phyloP scores from a whole-genome alignment of 2,113 vertebrate genomes.

The Calidris pygmaea region DNA sequence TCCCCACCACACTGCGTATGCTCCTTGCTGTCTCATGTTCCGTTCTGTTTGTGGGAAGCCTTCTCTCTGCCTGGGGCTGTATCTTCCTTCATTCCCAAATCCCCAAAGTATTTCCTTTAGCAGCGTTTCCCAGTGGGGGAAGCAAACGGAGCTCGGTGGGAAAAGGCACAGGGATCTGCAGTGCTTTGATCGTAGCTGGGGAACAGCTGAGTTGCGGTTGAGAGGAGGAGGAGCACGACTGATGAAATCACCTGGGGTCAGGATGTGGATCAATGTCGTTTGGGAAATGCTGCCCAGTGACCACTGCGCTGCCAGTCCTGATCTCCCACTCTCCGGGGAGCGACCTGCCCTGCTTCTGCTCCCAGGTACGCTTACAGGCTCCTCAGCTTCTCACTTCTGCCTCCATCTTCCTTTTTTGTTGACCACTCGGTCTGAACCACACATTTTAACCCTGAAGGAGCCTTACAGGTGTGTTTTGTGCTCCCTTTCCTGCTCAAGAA shows the following conservation, averaged over 20 bases:
- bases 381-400: neutral
- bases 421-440: neutral
- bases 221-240: neutral
- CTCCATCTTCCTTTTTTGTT: neutral
- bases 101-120: neutral
- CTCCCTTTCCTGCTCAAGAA: neutral
- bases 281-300: neutral
- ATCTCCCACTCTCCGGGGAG: neutral
- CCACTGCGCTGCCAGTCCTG: neutral
- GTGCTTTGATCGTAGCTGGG: neutral
- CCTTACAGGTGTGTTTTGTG: neutral
- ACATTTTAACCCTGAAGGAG: neutral
- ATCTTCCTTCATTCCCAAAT: neutral
- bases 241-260: neutral
- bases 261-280: slow-evolving; percentile 11
- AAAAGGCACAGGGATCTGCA: neutral
- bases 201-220: neutral
- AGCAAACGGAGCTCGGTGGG: neutral
- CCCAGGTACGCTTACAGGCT: neutral
- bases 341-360: neutral
- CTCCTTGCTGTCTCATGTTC: neutral
- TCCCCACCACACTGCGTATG: neutral
- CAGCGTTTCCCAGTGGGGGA: neutral
- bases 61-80: neutral
- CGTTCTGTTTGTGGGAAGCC: neutral